Base-by-base conservation (phyloP, 1,140 invertebrate genomes). In the Adoxophyes honmai region DNA sequence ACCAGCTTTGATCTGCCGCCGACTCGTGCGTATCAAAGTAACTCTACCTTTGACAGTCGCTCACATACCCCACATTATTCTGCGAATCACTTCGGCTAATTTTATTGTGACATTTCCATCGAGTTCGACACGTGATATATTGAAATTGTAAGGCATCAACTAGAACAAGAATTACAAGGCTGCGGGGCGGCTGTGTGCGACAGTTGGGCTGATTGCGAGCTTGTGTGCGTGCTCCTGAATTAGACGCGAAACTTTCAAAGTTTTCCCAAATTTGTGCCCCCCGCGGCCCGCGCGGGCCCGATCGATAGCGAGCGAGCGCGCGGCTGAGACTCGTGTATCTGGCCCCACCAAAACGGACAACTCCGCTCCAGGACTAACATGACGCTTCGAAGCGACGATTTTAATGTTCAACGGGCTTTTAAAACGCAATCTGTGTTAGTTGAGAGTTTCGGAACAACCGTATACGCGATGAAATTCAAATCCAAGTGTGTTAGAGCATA, bases 241-340 rank as follows among this genome's bases (percentile, higher is more conserved):
- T 88, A 88, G 86, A 88, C 86, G 86, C 76, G 83, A 86, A 88
- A 88, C 86, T 88, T 88, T 88, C 86, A 86, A 88, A 88, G 86
- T 88, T 88, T 88, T 88, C 86, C 86, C 86, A 86, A 88, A 88
- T 88, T 88, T 84, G 73, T 78, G 73, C 80, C 80, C 21, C 78
- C 69, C 73, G 57, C 71, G 62, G 54, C 68, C 64, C 68, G 51
- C 39, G 28, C 57, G 57, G n/a, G 55, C 55, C 51, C 65, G 85
- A 86, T 87, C 84, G 84, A 87, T 87, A 86, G 75, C 74, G 76
- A 73, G 77, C 75, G 79, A 64, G 63, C 57, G 62, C 72, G 70
- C 74, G 66, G 69, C 64, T 28, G 35, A 28, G 69, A 60, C 65
- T 77, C 68, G 63, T 81, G 70, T 73, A 73, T 78, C 76, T 79